Evolutionary conservation across 2,888 invertebrate species (phyloP).

Genomic region (Euproctis similis): DNA sequence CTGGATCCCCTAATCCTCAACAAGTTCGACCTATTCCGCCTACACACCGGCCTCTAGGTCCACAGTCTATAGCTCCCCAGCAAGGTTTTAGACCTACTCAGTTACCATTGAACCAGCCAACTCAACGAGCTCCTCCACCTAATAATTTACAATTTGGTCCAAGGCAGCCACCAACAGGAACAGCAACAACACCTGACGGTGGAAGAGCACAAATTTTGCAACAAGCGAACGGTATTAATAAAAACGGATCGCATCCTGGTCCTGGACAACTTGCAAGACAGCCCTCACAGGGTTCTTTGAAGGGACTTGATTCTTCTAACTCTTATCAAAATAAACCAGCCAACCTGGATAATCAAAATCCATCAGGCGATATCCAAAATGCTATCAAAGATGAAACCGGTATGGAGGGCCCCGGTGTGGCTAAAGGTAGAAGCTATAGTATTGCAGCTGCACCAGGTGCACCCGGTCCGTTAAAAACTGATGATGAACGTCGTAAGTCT

Average conservation of each 20-base stretch:
- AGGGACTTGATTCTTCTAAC: conserved; percentile 50
- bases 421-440: conserved; percentile 73
- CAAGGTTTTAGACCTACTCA: conserved; percentile 47
- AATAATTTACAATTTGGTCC: conserved; percentile 69
- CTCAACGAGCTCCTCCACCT: conserved; percentile 63
- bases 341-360: conserved; percentile 65
- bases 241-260: conserved; percentile 34
- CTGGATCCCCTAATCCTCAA: conserved; percentile 41
- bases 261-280: conserved; percentile 51
- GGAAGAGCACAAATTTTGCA: conserved; percentile 35
- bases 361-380: conserved; percentile 45
- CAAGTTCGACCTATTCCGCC: conserved; percentile 45
- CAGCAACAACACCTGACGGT: conserved; percentile 53
- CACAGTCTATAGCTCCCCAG: conserved; percentile 52
- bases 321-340: conserved; percentile 49
- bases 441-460: conserved; percentile 69
- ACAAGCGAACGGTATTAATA: conserved; percentile 44
- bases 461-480: conserved; percentile 56
- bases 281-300: conserved; percentile 57
- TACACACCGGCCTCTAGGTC: conserved; percentile 48
- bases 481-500: conserved; percentile 71
- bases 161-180: conserved; percentile 51
- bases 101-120: conserved; percentile 42
- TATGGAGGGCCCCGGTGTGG: conserved; percentile 53
- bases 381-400: conserved; percentile 51